Percentiles rank a stretch among this genome's conserved stretches.
Evolutionary conservation across 2,888 invertebrate genomes (phyloP).

Genomic region (Synanthedon tipuliformis): DNA sequence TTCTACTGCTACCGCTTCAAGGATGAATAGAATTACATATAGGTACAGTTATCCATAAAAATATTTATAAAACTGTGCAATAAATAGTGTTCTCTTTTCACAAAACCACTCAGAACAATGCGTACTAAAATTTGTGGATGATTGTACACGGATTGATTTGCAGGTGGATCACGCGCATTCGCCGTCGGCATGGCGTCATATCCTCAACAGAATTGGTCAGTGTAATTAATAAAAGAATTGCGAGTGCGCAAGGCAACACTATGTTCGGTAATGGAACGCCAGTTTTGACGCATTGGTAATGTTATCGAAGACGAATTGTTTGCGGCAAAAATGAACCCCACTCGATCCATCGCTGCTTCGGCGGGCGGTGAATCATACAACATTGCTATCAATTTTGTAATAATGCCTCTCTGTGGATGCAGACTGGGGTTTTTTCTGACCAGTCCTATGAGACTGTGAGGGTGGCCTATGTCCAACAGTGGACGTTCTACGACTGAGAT

Average conservation of each 20-base stretch:
- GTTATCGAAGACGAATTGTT: conserved; percentile 20
- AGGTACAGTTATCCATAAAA: conserved; percentile 5
- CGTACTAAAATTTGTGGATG: neutral
- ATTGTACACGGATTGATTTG: conserved; percentile 29
- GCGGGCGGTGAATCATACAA: conserved; percentile 1
- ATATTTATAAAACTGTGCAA: neutral
- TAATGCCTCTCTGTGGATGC: no score
- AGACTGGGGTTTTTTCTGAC: no score
- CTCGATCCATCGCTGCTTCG: neutral
- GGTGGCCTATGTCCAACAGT: no score
- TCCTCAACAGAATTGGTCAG: conserved; percentile 61
- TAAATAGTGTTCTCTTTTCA: no score
- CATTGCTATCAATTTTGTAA: no score
- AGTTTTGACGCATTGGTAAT: conserved; percentile 45
- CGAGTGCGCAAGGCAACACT: conserved; percentile 46
- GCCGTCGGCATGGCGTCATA: conserved; percentile 60
- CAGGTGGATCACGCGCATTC: conserved; percentile 57
- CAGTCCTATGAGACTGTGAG: no score
- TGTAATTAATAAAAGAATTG: conserved; percentile 66
- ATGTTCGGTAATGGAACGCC: conserved; percentile 49
- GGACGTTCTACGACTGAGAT: no score
- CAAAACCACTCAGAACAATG: no score
- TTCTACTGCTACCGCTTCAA: conserved; percentile 43
- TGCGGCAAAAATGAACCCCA: conserved; percentile 11
- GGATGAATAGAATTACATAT: conserved; percentile 55